A percentile compares a stretch with the other conserved stretches of the same genome.
These are phyloP conservation scores for Drosophila burlai DNA, from an alignment of 1,140 invertebrate genomes.

Conservation along the genomic window DNA sequence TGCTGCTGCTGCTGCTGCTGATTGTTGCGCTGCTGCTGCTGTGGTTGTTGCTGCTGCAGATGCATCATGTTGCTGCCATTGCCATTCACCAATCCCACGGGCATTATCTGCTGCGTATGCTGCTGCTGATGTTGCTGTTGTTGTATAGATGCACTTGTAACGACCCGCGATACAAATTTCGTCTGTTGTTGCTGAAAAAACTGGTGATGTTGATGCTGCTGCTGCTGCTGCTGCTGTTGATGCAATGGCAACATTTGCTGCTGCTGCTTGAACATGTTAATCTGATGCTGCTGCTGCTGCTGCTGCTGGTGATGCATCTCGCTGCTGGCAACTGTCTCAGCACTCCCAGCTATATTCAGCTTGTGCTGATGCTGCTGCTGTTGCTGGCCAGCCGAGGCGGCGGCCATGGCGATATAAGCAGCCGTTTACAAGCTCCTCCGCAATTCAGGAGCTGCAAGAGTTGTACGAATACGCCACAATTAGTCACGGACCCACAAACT, in stretches of 20 bases:
- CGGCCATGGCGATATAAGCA: constrained; percentile 78
- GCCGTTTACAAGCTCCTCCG: constrained; percentile 58
- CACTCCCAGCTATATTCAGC: constrained; percentile 69
- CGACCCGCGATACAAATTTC: constrained; percentile 82
- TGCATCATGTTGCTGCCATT: constrained; percentile 66
- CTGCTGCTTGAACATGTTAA: constrained; percentile 46
- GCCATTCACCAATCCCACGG: constrained; percentile 80
- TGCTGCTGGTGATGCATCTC: constrained; percentile 68
- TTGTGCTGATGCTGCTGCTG: constrained; percentile 76
- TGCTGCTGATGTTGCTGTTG: constrained; percentile 47
- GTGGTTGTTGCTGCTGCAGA: constrained; percentile 50
- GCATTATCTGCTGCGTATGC: constrained; percentile 34
- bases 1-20: constrained; percentile 50
- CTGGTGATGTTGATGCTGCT: constrained; percentile 61
- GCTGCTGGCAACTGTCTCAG: constrained; percentile 53
- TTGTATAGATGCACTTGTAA: constrained; percentile 73
- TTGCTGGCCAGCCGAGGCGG: constrained; percentile 81
- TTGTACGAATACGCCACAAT: constrained; percentile 13
- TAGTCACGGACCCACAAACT: neutral
- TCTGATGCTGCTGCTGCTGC: constrained; percentile 54
- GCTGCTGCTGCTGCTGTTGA: constrained; percentile 50
- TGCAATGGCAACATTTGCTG: constrained; percentile 62
- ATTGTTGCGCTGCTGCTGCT: constrained; percentile 41
- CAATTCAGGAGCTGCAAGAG: constrained; percentile 58
- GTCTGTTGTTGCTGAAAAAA: constrained; percentile 70